A percentile compares a stretch with the other conserved stretches of the same genome.
Evolutionary conservation across 2,797 vertebrate species (phyloP).

Genomic region (Hypotaenidia philippensis): DNA sequence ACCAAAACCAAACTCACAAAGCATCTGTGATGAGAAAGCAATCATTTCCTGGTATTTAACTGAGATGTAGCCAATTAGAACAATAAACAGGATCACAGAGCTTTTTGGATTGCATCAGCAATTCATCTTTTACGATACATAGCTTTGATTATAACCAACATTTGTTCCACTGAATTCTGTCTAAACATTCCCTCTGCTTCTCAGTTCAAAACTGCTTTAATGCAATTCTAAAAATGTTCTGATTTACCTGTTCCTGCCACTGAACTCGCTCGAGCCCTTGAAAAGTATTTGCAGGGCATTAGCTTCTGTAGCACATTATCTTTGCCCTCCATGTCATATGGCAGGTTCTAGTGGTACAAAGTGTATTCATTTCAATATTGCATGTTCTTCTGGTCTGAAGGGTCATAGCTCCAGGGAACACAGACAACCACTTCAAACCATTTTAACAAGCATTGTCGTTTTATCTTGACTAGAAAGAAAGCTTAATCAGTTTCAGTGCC

Average conservation of each 20-base stretch:
- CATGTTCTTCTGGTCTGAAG: slow-evolving; percentile 48
- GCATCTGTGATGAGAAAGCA: slow-evolving; percentile 65
- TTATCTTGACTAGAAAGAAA: slow-evolving; percentile 54
- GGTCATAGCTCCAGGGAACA: slow-evolving; percentile 19
- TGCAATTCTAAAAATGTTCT: slow-evolving; percentile 31
- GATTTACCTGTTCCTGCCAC: slow-evolving; percentile 47
- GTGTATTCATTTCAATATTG: slow-evolving; percentile 28
- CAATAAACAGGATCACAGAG: slow-evolving; percentile 15
- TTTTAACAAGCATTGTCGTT: slow-evolving; percentile 36
- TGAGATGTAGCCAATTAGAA: slow-evolving; percentile 6
- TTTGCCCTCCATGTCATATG: background rate
- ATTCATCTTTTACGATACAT: slow-evolving; percentile 21
- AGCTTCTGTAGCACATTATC: background rate
- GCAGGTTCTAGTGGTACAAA: background rate
- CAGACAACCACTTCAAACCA: slow-evolving; percentile 37
- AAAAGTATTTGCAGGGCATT: background rate
- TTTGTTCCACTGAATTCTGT: slow-evolving; percentile 43
- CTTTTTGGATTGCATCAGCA: slow-evolving; percentile 36
- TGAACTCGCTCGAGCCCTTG: slow-evolving; percentile 24
- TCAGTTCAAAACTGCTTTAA: slow-evolving; percentile 21
- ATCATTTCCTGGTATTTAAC: slow-evolving; percentile 61
- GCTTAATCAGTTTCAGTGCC: slow-evolving; percentile 58
- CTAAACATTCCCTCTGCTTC: slow-evolving; percentile 1
- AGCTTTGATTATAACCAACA: slow-evolving; percentile 25
- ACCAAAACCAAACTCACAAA: slow-evolving; percentile 63